Evolutionary conservation across 2,797 vertebrate genomes (phyloP).

Genomic region (Dendrocincla tyrannina): DNA sequence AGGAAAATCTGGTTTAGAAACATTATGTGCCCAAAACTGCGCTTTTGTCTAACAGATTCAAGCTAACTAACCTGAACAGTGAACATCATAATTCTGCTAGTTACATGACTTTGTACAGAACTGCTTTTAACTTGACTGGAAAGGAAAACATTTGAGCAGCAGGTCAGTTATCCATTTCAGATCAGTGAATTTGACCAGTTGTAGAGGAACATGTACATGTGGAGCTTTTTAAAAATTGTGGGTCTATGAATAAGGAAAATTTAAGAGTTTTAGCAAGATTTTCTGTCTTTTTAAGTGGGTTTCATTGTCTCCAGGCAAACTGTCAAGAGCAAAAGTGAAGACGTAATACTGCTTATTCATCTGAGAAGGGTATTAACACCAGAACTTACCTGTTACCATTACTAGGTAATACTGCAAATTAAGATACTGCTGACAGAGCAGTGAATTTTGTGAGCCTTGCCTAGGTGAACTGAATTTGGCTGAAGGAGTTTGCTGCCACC

Average conservation of each 20-base stretch:
- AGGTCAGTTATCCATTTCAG: not conserved
- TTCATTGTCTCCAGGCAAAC: not conserved
- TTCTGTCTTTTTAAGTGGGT: not conserved
- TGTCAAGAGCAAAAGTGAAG: not conserved
- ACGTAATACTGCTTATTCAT: not conserved
- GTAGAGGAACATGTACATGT: not conserved
- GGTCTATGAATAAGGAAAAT: not conserved
- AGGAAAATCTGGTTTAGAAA: not conserved
- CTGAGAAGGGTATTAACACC: not conserved
- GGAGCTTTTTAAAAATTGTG: not conserved
- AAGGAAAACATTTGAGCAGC: not conserved
- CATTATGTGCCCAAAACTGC: not conserved
- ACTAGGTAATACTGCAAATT: not conserved
- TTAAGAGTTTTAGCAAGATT: not conserved
- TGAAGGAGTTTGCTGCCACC: not conserved
- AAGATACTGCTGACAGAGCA: not conserved
- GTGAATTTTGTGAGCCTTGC: not conserved
- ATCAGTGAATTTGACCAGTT: not conserved
- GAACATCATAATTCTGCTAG: not conserved
- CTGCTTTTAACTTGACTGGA: not conserved
- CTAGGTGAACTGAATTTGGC: not conserved
- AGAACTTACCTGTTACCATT: not conserved
- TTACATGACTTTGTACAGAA: not conserved
- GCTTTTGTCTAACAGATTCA: not conserved
- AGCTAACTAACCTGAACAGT: not conserved